Evolutionary conservation across 2,797 vertebrate species (phyloP).

Genomic region (Enteromius unitaeniatus): DNA sequence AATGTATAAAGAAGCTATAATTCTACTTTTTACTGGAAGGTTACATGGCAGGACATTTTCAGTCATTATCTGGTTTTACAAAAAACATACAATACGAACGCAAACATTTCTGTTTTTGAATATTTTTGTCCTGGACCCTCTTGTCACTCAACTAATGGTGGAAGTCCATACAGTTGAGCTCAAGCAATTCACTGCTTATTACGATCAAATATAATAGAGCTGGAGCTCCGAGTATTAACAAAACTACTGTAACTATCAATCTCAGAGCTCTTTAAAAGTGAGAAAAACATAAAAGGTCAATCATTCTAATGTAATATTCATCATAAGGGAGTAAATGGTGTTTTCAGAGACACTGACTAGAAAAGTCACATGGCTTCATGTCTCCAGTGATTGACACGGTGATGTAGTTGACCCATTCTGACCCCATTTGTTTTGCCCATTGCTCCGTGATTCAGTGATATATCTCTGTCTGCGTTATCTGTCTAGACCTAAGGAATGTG

Average conservation of each 20-base stretch:
- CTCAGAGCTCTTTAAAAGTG: background rate
- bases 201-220: background rate
- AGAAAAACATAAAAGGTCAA: background rate
- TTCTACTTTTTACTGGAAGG: background rate
- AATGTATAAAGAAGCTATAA: background rate
- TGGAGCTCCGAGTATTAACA: background rate
- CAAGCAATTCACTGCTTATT: background rate
- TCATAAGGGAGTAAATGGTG: slow-evolving; percentile 10
- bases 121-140: too few relatives aligned
- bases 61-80: background rate
- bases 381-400: slow-evolving; percentile 64
- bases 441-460: slow-evolving; percentile 62
- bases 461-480: slow-evolving; percentile 64
- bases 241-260: background rate
- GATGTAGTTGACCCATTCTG: slow-evolving; percentile 67
- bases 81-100: background rate
- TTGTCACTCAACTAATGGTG: background rate
- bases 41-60: background rate
- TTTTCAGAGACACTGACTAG: slow-evolving; percentile 12
- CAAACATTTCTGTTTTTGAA: background rate
- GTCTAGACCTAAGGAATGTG: slow-evolving; percentile 42
- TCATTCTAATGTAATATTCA: background rate
- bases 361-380: slow-evolving; percentile 7
- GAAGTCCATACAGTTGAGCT: background rate
- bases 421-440: slow-evolving; percentile 70